A percentile compares a stretch with the other conserved stretches of the same genome.
Evolutionary conservation across 2,797 vertebrate genomes (phyloP).

Genomic region (Valencia hispanica): DNA sequence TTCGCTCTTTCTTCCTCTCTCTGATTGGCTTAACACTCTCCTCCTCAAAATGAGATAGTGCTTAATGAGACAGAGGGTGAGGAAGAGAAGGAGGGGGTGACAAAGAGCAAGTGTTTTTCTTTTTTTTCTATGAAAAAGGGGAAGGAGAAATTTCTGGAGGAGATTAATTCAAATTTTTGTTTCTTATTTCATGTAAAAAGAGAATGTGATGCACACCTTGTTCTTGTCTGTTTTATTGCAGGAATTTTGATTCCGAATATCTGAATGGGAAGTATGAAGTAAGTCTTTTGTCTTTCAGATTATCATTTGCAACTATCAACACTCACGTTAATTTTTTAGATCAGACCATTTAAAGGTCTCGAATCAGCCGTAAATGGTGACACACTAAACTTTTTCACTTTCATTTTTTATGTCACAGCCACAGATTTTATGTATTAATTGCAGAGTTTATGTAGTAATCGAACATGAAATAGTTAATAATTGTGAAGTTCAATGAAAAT

Average conservation of each 20-base stretch:
- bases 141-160: constrained; percentile 69
- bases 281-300: background rate
- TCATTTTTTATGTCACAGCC: background rate
- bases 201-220: constrained; percentile 29
- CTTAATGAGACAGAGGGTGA: constrained; percentile 75
- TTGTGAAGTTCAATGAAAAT: background rate
- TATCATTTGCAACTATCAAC: background rate
- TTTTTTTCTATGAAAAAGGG: constrained; percentile 51
- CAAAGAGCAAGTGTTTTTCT: constrained; percentile 72
- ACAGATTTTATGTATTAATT: background rate
- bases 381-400: background rate
- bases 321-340: background rate
- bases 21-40: constrained; percentile 76
- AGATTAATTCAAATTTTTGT: constrained; percentile 68
- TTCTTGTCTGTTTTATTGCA: constrained; percentile 2
- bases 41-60: constrained; percentile 75
- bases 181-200: constrained; percentile 57
- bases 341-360: background rate
- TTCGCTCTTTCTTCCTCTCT: constrained; percentile 66
- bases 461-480: background rate
- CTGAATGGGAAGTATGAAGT: background rate
- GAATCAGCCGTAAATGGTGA: background rate
- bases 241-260: background rate
- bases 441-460: background rate
- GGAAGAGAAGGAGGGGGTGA: constrained; percentile 61